phyloP scores from a whole-genome alignment of 2,888 invertebrate genomes.

The Apoderus coryli region DNA sequence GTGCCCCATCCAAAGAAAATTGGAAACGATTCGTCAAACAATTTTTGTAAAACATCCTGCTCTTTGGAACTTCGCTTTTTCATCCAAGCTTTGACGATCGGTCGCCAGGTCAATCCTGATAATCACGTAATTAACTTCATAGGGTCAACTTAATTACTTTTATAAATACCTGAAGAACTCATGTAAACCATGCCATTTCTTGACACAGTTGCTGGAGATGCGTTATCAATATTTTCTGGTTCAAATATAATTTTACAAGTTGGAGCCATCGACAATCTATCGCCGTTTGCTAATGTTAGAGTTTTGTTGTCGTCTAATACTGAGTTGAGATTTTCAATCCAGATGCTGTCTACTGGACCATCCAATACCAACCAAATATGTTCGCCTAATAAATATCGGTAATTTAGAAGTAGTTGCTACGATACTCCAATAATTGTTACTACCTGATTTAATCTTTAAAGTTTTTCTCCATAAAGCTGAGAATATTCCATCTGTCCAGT shows the following conservation, averaged over 20 bases:
- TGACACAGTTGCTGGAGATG: slow-evolving; percentile 93
- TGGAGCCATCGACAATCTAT: slow-evolving; percentile 85
- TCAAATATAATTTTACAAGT: slow-evolving; percentile 94
- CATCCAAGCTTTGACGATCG: slow-evolving; percentile 77
- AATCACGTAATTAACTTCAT: slow-evolving; percentile 87
- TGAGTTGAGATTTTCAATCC: slow-evolving; percentile 97
- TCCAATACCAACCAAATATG: slow-evolving; percentile 90
- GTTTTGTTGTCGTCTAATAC: slow-evolving; percentile 95
- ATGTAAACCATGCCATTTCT: slow-evolving; percentile 34
- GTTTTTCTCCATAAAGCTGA: slow-evolving; percentile 94
- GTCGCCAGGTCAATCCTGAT: slow-evolving; percentile 85
- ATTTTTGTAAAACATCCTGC: slow-evolving; percentile 46
- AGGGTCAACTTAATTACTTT: background rate
- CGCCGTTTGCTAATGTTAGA: slow-evolving; percentile 87
- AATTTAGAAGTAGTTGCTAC: too few relatives aligned
- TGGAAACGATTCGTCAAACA: slow-evolving; percentile 65
- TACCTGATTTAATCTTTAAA: slow-evolving; percentile 66
- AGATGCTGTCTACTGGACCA: slow-evolving; percentile 93
- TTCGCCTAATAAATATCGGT: slow-evolving; percentile 46
- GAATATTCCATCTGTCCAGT: slow-evolving; percentile 98
- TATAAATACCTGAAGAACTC: background rate
- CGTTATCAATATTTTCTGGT: slow-evolving; percentile 94
- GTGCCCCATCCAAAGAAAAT: slow-evolving; percentile 66
- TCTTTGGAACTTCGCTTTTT: slow-evolving; percentile 45
- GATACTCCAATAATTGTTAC: too few relatives aligned